Percentiles rank a stretch among this genome's conserved stretches.
These are phyloP conservation scores for Nannoperca australis DNA, from an alignment of 2,797 vertebrate species.

Conservation along the genomic window DNA sequence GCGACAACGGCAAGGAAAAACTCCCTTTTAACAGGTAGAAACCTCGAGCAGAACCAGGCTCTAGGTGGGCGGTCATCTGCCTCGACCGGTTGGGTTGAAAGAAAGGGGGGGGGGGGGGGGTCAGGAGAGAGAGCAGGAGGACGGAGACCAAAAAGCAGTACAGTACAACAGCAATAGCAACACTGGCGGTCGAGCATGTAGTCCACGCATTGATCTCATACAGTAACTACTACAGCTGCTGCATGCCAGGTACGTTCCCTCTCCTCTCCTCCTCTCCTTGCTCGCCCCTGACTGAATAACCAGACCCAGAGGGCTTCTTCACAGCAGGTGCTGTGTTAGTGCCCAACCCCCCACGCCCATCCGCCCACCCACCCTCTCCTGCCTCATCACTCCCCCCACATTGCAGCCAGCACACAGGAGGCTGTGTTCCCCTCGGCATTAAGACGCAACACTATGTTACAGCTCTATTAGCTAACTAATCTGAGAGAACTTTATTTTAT, in stretches of 20 bases:
- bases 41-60: too few relatives aligned
- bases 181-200: too few relatives aligned
- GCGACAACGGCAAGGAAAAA: too few relatives aligned
- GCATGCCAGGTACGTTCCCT: constrained; percentile 62
- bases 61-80: too few relatives aligned
- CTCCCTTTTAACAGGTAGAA: too few relatives aligned
- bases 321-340: constrained; percentile 65
- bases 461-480: constrained; percentile 87
- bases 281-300: constrained; percentile 73
- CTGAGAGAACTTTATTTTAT: constrained; percentile 85
- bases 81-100: too few relatives aligned
- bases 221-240: constrained; percentile 48
- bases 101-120: too few relatives aligned
- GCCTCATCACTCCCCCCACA: constrained; percentile 55
- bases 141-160: too few relatives aligned
- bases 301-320: constrained; percentile 71
- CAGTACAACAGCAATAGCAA: too few relatives aligned
- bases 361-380: constrained; percentile 33
- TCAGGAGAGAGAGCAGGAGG: too few relatives aligned
- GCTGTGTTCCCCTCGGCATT: constrained; percentile 68
- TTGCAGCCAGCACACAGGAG: constrained; percentile 60
- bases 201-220: constrained; percentile 57
- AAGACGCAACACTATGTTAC: constrained; percentile 78
- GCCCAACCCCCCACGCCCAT: constrained; percentile 28
- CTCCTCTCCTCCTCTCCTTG: constrained; percentile 47